These are phyloP conservation scores for Andrena cerasifolii DNA, from an alignment of 1,140 invertebrate genomes.

Conservation along the genomic window DNA sequence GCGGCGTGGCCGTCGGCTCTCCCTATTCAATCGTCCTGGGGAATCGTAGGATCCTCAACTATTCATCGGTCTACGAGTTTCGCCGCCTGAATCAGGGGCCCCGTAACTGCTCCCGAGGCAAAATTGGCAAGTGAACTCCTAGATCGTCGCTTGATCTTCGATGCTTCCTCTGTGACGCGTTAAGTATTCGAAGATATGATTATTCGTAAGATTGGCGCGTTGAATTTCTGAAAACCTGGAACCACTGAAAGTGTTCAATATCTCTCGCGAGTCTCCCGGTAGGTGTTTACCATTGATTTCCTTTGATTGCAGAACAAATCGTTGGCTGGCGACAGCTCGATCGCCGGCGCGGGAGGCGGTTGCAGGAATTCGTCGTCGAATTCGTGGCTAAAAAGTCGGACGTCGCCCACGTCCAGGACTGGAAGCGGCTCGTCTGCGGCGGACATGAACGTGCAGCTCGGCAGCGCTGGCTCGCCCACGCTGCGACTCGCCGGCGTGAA, in stretches of 20 bases:
- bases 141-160: too few species aligned
- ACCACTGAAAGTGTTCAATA: too few species aligned
- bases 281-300: background rate
- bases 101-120: background rate
- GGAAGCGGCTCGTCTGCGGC: constrained; percentile 77
- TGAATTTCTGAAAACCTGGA: too few species aligned
- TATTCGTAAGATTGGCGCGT: too few species aligned
- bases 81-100: background rate
- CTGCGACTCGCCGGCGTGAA: constrained; percentile 81
- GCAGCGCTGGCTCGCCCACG: constrained; percentile 80
- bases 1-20: constrained; percentile 32
- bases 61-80: constrained; percentile 38
- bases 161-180: background rate
- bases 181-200: background rate
- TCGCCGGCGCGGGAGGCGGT: constrained; percentile 66
- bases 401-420: constrained; percentile 73
- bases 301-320: constrained; percentile 76
- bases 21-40: constrained; percentile 42
- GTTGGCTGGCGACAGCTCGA: constrained; percentile 70
- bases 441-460: constrained; percentile 83
- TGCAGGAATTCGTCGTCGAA: constrained; percentile 74
- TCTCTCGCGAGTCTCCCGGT: too few species aligned
- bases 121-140: constrained; percentile 26
- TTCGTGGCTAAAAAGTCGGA: constrained; percentile 78
- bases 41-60: constrained; percentile 51